These are phyloP conservation scores for Rhynchophorus ferrugineus DNA, from an alignment of 1,140 invertebrate genomes.

Conservation along the genomic window DNA sequence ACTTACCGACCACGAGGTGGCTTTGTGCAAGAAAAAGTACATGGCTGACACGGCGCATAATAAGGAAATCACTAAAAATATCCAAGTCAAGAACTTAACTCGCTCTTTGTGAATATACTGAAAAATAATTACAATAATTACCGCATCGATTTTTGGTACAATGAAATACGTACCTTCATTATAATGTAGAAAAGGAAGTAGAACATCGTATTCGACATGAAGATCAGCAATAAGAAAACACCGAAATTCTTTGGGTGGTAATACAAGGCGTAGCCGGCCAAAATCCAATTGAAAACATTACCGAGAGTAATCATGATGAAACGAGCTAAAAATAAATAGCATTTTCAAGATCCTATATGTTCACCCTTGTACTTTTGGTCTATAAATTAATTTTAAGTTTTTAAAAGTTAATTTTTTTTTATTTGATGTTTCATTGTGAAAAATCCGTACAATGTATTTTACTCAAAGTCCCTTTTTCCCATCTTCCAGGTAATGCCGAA, in stretches of 20 bases:
- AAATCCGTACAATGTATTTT: no score
- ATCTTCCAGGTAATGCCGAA: no score
- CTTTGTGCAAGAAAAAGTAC: constrained; percentile 68
- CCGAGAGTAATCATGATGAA: constrained; percentile 53
- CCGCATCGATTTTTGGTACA: no score
- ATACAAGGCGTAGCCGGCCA: constrained; percentile 62
- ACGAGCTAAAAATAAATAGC: constrained; percentile 39
- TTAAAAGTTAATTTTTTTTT: no score
- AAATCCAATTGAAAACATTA: constrained; percentile 66
- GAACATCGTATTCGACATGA: constrained; percentile 77
- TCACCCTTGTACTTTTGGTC: no score
- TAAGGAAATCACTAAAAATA: constrained; percentile 59
- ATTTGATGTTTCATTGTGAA: no score
- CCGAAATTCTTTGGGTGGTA: constrained; percentile 70
- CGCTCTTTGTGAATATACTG: constrained; percentile 62
- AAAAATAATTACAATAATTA: no score
- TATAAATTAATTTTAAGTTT: no score
- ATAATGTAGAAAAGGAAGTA: constrained; percentile 78
- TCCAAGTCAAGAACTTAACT: constrained; percentile 51
- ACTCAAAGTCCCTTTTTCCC: no score
- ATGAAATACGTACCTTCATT: constrained; percentile 66
- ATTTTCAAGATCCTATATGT: no score
- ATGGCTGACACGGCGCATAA: constrained; percentile 61
- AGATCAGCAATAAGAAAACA: constrained; percentile 69
- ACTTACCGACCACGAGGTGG: constrained; percentile 72